Evolutionary conservation across 2,797 vertebrate species (phyloP).

Genomic region (Scleropages formosus): DNA sequence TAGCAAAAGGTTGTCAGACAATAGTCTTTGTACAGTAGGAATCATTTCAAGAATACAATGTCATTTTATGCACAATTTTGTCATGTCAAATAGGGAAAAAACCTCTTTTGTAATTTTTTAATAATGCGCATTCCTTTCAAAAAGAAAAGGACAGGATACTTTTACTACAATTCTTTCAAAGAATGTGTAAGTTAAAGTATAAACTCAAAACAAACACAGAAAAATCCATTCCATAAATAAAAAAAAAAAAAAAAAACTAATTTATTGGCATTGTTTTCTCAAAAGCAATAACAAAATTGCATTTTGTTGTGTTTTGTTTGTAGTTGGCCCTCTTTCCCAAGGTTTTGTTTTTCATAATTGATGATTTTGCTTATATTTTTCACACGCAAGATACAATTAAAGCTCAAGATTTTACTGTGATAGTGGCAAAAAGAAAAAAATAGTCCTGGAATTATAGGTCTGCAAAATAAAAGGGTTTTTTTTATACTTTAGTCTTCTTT

Average conservation of each 20-base stretch:
- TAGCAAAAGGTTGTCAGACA: slow-evolving; percentile 75
- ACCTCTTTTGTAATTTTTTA: slow-evolving; percentile 45
- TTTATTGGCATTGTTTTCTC: slow-evolving; percentile 70
- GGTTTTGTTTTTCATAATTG: slow-evolving; percentile 42
- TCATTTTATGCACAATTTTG: slow-evolving; percentile 78
- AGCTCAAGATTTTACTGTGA: slow-evolving; percentile 85
- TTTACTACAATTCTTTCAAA: slow-evolving; percentile 81
- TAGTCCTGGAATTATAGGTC: slow-evolving; percentile 87
- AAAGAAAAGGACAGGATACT: slow-evolving; percentile 62
- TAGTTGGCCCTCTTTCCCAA: slow-evolving; percentile 30
- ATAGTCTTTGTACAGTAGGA: slow-evolving; percentile 77
- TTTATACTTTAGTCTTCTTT: too few relatives aligned
- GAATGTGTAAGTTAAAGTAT: slow-evolving; percentile 86
- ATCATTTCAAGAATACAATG: slow-evolving; percentile 74
- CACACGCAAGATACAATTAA: slow-evolving; percentile 92
- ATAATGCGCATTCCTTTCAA: slow-evolving; percentile 70
- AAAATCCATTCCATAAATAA: slow-evolving; percentile 79
- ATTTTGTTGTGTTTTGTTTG: slow-evolving; percentile 63
- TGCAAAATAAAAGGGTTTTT: slow-evolving; percentile 79
- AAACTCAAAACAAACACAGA: slow-evolving; percentile 58
- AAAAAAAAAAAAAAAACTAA: slow-evolving; percentile 79
- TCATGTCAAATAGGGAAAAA: slow-evolving; percentile 86
- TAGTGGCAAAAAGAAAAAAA: slow-evolving; percentile 74
- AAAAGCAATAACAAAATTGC: slow-evolving; percentile 75
- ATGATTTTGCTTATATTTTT: slow-evolving; percentile 58